Evolutionary conservation across 2,113 vertebrate species (phyloP).

Genomic region (Cheirogaleus medius): DNA sequence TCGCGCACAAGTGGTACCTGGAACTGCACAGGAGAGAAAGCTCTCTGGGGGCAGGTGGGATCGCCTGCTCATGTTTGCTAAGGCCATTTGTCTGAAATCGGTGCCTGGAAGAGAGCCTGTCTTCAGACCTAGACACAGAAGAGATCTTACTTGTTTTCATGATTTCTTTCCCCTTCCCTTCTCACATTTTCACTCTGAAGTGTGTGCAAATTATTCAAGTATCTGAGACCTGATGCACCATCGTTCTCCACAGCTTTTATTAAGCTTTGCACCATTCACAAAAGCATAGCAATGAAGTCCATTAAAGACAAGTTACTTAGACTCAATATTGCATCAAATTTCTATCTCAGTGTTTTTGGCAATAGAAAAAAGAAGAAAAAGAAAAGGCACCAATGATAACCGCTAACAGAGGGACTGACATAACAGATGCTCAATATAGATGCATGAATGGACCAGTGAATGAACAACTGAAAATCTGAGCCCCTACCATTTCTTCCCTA

Average conservation of each 20-base stretch:
- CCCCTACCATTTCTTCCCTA: neutral
- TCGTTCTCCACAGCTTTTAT: slow-evolving; percentile 26
- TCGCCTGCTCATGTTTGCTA: neutral
- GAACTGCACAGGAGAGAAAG: neutral
- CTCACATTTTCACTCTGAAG: slow-evolving; percentile 23
- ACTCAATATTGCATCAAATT: slow-evolving; percentile 47
- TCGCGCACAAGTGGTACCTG: neutral
- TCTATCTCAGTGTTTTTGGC: slow-evolving; percentile 35
- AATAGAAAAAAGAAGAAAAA: neutral
- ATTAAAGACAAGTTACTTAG: slow-evolving; percentile 54
- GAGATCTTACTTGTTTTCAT: slow-evolving; percentile 3
- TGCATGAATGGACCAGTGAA: neutral
- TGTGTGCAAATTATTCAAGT: slow-evolving; percentile 36
- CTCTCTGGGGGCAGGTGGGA: neutral
- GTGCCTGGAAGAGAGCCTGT: neutral
- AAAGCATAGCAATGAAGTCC: slow-evolving; percentile 60
- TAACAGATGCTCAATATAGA: neutral
- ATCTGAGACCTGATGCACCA: slow-evolving; percentile 22
- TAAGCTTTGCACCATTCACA: slow-evolving; percentile 48
- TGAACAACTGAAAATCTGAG: neutral
- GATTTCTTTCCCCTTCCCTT: neutral
- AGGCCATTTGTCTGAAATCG: neutral
- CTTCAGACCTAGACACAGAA: slow-evolving; percentile 26
- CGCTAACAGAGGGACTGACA: neutral
- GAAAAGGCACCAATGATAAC: neutral